These are phyloP conservation scores for Myrmecobius fasciatus DNA, from an alignment of 2,113 vertebrate genomes.

Conservation along the genomic window DNA sequence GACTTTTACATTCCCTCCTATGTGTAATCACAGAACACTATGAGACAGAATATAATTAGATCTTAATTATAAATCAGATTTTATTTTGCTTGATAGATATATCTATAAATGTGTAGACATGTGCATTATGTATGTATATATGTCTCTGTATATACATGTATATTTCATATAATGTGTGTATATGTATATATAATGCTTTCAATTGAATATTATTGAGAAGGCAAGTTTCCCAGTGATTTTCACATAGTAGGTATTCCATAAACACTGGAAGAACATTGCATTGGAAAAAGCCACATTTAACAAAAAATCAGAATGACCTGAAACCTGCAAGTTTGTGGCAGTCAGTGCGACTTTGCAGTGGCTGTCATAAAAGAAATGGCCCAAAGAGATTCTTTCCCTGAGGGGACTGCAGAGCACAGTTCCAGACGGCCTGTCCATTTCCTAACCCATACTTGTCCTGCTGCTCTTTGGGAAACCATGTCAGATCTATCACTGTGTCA, in stretches of 20 bases:
- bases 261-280: background rate
- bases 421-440: background rate
- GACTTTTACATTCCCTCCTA: background rate
- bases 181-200: background rate
- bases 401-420: accelerated
- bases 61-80: background rate
- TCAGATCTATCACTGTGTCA: slow-evolving; percentile 47
- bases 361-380: background rate
- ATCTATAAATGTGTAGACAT: background rate
- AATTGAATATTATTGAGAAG: background rate
- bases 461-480: slow-evolving; percentile 15
- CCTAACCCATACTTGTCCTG: background rate
- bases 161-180: background rate
- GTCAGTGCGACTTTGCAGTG: background rate
- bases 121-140: too few species aligned
- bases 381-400: background rate
- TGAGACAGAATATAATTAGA: background rate
- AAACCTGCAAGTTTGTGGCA: background rate
- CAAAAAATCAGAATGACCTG: slow-evolving; percentile 7
- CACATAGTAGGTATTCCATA: background rate
- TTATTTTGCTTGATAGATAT: background rate
- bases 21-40: background rate
- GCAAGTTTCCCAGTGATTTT: background rate
- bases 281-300: background rate
- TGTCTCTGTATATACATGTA: background rate